phyloP scores from a whole-genome alignment of 1,140 invertebrate genomes.

The Eubasilissa regina region DNA sequence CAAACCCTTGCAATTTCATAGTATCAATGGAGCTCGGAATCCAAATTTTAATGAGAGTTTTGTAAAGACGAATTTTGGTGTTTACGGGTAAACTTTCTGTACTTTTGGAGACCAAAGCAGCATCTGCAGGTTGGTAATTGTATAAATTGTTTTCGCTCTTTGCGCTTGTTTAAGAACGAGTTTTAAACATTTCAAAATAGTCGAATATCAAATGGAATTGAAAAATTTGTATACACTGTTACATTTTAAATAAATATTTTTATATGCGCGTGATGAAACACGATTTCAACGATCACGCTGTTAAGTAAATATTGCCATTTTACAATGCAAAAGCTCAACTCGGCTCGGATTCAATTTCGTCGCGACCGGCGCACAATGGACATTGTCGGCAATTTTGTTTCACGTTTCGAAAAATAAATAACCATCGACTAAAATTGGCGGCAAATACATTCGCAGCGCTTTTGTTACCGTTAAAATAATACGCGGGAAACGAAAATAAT shows the following conservation, averaged over 20 bases:
- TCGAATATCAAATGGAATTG: neutral
- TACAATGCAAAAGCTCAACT: neutral
- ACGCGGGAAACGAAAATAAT: neutral
- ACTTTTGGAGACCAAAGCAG: too few relatives aligned
- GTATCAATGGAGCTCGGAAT: too few relatives aligned
- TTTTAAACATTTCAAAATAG: neutral
- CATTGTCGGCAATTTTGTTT: slow-evolving; percentile 5
- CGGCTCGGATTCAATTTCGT: neutral
- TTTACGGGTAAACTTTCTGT: too few relatives aligned
- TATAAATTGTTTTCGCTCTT: slow-evolving; percentile 1
- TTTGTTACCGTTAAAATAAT: neutral
- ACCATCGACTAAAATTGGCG: too few relatives aligned
- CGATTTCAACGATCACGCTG: neutral
- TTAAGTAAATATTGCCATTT: slow-evolving; percentile 12
- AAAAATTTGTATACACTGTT: neutral
- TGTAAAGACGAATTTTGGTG: too few relatives aligned
- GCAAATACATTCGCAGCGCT: neutral
- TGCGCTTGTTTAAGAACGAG: neutral
- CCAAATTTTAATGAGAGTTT: too few relatives aligned
- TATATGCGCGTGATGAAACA: neutral
- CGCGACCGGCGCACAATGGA: neutral
- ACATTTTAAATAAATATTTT: neutral
- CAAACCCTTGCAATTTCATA: too few relatives aligned
- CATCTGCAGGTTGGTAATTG: too few relatives aligned
- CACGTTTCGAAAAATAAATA: neutral